Conservation (phyloP, 2,888 invertebrate species). For the Oasisia sp. region DNA sequence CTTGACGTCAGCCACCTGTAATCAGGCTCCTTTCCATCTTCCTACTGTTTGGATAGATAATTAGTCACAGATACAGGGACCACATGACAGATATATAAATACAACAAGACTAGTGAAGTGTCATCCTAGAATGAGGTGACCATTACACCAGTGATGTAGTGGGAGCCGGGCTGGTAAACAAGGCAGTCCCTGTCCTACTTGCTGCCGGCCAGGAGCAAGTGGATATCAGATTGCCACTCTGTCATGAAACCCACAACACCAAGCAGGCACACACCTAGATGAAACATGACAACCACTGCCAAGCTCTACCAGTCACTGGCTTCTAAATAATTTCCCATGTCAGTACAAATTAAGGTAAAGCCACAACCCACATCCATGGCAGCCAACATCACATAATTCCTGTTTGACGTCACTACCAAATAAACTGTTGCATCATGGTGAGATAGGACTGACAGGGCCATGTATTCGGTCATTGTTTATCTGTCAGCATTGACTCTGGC, state of each 20-base stretch:
- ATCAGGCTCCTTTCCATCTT: neutral
- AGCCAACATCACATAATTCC: neutral
- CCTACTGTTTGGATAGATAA: neutral
- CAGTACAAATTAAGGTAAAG: neutral
- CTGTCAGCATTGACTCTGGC: too few relatives aligned
- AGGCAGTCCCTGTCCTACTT: conserved; percentile 3
- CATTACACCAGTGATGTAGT: neutral
- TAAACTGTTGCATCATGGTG: neutral
- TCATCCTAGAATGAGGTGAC: neutral
- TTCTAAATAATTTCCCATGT: conserved; percentile 3
- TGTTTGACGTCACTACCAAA: neutral
- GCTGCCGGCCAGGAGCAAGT: neutral
- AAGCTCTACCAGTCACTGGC: conserved; percentile 1
- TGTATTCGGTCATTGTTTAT: neutral
- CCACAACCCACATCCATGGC: neutral
- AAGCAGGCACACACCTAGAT: conserved; percentile 6
- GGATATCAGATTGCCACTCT: neutral
- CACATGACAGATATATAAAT: neutral
- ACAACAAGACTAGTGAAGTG: neutral
- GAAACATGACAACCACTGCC: conserved; percentile 7
- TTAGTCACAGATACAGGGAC: neutral
- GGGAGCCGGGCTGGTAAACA: neutral
- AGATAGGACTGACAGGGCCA: neutral
- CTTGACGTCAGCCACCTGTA: neutral
- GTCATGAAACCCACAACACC: neutral